Evolutionary conservation across 2,113 vertebrate species (phyloP).

Genomic region (Tupaia tana): DNA sequence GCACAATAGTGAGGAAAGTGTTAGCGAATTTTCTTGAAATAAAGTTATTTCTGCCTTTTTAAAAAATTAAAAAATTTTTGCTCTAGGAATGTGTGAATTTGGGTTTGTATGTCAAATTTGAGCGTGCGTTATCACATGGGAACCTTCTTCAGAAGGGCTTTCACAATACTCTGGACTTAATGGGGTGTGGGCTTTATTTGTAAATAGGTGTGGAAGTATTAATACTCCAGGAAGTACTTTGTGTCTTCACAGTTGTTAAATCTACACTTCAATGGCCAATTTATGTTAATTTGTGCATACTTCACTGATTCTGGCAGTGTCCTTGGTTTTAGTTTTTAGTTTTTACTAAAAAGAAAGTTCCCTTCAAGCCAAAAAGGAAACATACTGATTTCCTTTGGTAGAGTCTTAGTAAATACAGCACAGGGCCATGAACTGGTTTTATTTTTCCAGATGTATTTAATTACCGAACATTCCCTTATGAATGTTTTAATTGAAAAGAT

Average conservation of each 20-base stretch:
- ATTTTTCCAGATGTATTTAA: conserved; percentile 83
- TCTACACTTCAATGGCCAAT: conserved; percentile 69
- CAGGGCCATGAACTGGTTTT: conserved; percentile 77
- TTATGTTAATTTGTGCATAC: conserved; percentile 78
- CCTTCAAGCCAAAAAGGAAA: conserved; percentile 79
- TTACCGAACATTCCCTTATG: conserved; percentile 45
- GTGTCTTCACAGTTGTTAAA: conserved; percentile 65
- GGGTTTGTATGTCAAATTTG: not conserved
- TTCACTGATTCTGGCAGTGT: conserved; percentile 76
- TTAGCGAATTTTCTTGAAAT: not conserved
- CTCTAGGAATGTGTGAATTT: not conserved
- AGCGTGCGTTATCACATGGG: not conserved
- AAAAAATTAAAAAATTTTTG: not conserved
- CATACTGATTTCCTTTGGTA: conserved; percentile 82
- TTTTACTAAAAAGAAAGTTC: conserved; percentile 74
- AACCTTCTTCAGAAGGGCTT: not conserved
- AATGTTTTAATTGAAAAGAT: conserved; percentile 73
- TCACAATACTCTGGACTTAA: not conserved
- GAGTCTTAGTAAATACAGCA: conserved; percentile 83
- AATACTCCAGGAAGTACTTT: conserved; percentile 65
- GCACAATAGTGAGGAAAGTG: not conserved
- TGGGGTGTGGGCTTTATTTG: conserved; percentile 13
- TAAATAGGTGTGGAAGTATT: conserved; percentile 39
- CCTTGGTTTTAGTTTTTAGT: conserved; percentile 82
- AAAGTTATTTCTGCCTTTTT: conserved; percentile 9